Evolutionary conservation across 2,888 invertebrate genomes (phyloP).

Genomic region (Syrista parreyssii): DNA sequence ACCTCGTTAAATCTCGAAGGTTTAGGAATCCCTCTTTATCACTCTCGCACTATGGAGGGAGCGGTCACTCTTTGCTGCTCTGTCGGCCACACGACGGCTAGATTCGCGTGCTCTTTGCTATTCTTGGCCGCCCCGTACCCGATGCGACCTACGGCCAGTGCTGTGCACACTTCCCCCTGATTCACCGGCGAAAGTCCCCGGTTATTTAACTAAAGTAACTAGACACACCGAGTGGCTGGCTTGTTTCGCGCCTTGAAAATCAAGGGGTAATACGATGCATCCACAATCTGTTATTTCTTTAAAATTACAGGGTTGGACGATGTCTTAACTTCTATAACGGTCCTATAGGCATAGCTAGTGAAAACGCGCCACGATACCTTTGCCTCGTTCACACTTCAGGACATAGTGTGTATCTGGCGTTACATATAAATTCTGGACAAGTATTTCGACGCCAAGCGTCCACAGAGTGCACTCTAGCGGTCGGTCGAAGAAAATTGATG

Average conservation of each 20-base stretch:
- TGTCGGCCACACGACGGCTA: conserved; percentile 46
- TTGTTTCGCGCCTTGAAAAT: background rate
- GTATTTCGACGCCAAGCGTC: background rate
- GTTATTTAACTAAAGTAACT: background rate
- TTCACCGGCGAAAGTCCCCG: background rate
- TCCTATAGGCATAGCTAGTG: background rate
- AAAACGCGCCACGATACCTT: background rate
- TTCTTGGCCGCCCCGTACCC: conserved; percentile 48
- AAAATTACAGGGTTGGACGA: no score
- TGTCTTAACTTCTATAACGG: background rate
- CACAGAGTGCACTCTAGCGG: background rate
- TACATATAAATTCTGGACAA: background rate
- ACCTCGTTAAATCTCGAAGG: background rate
- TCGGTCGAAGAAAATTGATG: background rate
- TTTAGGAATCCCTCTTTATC: conserved; percentile 20
- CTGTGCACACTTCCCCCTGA: background rate
- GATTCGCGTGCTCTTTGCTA: conserved; percentile 58
- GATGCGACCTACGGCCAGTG: background rate
- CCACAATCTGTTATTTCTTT: no score
- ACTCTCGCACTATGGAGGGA: conserved; percentile 48
- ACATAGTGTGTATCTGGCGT: background rate
- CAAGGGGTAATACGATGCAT: background rate
- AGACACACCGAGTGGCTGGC: background rate
- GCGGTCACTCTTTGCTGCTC: conserved; percentile 46
- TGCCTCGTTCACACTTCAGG: background rate